Base-by-base conservation (phyloP, 2,888 invertebrate genomes). In the Psococerastis gibbosa region DNA sequence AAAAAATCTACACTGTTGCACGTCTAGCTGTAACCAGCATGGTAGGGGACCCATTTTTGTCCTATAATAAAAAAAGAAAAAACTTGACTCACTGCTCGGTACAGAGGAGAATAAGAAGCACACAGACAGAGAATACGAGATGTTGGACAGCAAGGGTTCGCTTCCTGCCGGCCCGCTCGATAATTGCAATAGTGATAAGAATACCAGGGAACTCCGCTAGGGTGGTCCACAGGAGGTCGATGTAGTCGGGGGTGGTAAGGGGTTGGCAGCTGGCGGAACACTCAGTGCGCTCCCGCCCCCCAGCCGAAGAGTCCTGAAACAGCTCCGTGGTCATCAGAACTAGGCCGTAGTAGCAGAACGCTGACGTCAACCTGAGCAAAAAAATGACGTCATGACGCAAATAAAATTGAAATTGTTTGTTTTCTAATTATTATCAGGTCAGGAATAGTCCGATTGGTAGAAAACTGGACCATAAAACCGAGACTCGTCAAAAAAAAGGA, bases 91-190 rank as follows among this genome's bases (percentile, higher is more conserved):
- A 78, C 78, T 74, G 74, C 58, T 65, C 68, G 35, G 77, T 70
- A 54, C 79, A 82, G 51, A 83, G 74, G 49, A 80, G 73, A 27
- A 89, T 65, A 13, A 84, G 71, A 53, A 70, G 73, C 22, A 81
- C 69, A 50, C 79, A 78, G 11, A 79, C 57, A 0, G 87, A 77
- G 58, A 87, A 94, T 51, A 84, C 71, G 8, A 85, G 67, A 59
- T 92, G 85, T 58, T 94, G 91, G n/a, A 80, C 66, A 1, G 88
- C 88, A 85, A 94, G 92, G 0, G 92, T 94, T 55, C 77, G 79
- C 58, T 87, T 89, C 18, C 91, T 68, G 8, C 92, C 94, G 55
- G 84, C 78, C 60, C 75, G 76, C 60, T 94, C 92, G 49, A 94
- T 88, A 2, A 88, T 73, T 51, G 81, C 78, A 54, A 88, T 83